Base-by-base conservation (phyloP, 2,113 vertebrate genomes). In the Lipophrys pholis region DNA sequence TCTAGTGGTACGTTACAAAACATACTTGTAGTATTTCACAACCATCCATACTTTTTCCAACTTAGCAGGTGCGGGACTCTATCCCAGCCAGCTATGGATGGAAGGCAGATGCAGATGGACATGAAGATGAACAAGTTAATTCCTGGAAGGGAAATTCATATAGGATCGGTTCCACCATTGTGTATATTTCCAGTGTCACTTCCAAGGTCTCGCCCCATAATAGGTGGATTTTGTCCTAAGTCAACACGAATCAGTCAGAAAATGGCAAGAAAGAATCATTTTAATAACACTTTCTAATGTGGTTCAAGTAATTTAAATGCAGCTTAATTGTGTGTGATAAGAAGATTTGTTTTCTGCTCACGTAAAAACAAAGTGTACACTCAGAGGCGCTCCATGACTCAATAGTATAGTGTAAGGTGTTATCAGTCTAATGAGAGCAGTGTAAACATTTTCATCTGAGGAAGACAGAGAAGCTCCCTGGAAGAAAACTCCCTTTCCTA, bases 391-490 rank as follows among this genome's bases (percentile, higher is more conserved):
- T 2, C 15, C 10, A 15, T n/a, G 55, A 51, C 73, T 80, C 70
- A 65, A 78, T 82, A 88, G 69, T 42, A 8, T 49, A 36, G 21
- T n/a, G 36, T 45, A 57, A 16, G 6, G 51, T 11, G 38, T 61
- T 83, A 86, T 84, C 81, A 61, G 67, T 56, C 75, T 87, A 86
- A 87, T 81, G 74, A 87, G 76, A 65, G 62, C 48, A 73, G 67
- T 56, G 60, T 74, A 89, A 90, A 85, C 73, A 82, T 43, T 61
- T 16, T 4, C 21, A 65, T 64, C 50, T 58, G 38, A 60, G 10
- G 49, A 60, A 81, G 57, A 69, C 52, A 80, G 75, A 6, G 38
- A 16, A 75, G 69, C 11, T 6, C 63, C 79, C 49, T 48, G 43
- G 51, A 62, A 69, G 12, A 14, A 48, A 30, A 30, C 36, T 64